Base-by-base conservation (phyloP, 2,888 invertebrate genomes). In the Hypselothyrea guttata region DNA sequence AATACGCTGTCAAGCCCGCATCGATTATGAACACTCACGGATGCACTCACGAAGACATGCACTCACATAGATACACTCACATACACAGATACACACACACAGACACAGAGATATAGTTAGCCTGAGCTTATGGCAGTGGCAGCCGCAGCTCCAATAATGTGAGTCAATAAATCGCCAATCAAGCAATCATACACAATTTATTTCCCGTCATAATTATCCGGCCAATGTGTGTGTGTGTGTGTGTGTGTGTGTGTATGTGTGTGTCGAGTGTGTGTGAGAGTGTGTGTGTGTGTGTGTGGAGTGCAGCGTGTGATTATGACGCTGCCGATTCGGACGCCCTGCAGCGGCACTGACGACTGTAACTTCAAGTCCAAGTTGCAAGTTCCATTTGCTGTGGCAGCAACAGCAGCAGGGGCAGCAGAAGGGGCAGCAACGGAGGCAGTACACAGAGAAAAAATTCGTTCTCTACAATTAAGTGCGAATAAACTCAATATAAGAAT, bases 131-230 rank as follows among this genome's bases (percentile, higher is more conserved):
- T 16, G 18, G 37, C 67, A 42, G 58, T 46, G 58, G 66, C 67
- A 63, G 47, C 69, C 52, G 62, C 76, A 63, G 69, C 78, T 79
- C 70, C 76, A 79, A 86, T 85, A 81, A 81, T 84, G 82, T 78
- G 83, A 86, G 86, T 83, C 85, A 84, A 88, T 89, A 89, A 88
- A 88, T 86, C 87, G 85, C 77, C 83, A 82, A 87, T 84, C 81
- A 77, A 85, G 83, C 87, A 86, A 87, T 89, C 88, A 88, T 81
- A 83, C 78, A 87, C 79, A 89, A 87, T 87, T 89, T 88, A 88
- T 89, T 84, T 86, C 84, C 87, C 84, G 84, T 88, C 89, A 89
- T 88, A 88, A 89, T 88, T 86, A 84, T 86, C 77, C 72, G 69
- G 64, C 51, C 40, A 35, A 35, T 40, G 48, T 55, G 35, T 47